Evolutionary conservation across 2,888 invertebrate species (phyloP).

Genomic region (Hirtodrosophila confusa): DNA sequence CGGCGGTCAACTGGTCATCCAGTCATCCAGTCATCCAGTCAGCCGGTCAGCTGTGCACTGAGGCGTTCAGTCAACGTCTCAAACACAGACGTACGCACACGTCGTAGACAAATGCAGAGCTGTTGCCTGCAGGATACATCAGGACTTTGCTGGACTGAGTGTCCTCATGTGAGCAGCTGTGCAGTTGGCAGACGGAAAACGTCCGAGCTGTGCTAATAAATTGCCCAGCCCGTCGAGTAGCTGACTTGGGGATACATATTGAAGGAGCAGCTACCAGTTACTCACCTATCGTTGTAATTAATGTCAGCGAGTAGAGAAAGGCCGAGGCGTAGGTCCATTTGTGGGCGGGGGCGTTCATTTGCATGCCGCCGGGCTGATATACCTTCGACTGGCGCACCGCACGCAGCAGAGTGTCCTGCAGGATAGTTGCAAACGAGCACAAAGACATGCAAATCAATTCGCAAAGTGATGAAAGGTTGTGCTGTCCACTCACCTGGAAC

Average conservation of each 20-base stretch:
- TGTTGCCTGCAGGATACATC: neutral
- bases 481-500: slow-evolving; percentile 88
- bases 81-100: slow-evolving; percentile 39
- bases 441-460: slow-evolving; percentile 8
- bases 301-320: slow-evolving; percentile 95
- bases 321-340: slow-evolving; percentile 96
- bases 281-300: slow-evolving; percentile 97
- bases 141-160: slow-evolving; percentile 14
- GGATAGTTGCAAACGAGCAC: slow-evolving; percentile 1
- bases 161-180: slow-evolving; percentile 20
- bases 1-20: slow-evolving; percentile 50
- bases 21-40: slow-evolving; percentile 36
- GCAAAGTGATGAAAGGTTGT: neutral
- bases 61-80: slow-evolving; percentile 75
- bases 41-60: slow-evolving; percentile 44
- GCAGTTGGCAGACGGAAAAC: slow-evolving; percentile 47
- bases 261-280: slow-evolving; percentile 37
- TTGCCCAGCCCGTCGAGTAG: slow-evolving; percentile 22
- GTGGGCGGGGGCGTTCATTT: slow-evolving; percentile 85
- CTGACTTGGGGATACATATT: neutral
- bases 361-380: slow-evolving; percentile 84
- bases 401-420: slow-evolving; percentile 84
- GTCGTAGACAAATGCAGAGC: neutral
- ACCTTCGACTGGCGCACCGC: slow-evolving; percentile 84
- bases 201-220: slow-evolving; percentile 55